These are phyloP conservation scores for Temnothorax unifasciatus DNA, from an alignment of 2,888 invertebrate genomes.

Conservation along the genomic window DNA sequence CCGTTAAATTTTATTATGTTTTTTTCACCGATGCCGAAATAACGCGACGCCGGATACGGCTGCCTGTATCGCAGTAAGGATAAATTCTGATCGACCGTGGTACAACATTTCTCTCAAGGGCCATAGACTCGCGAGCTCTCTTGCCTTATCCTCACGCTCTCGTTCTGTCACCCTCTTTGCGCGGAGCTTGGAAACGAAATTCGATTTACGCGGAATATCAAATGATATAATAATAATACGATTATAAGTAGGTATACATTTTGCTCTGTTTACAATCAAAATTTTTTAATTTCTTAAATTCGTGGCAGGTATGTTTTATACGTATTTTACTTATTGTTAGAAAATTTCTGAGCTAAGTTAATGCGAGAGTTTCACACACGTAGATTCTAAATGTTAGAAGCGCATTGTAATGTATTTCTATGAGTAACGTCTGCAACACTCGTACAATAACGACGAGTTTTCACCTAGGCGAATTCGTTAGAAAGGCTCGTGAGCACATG, in stretches of 20 bases:
- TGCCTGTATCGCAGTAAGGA: slow-evolving; percentile 57
- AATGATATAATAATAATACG: not conserved
- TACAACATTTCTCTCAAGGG: slow-evolving; percentile 61
- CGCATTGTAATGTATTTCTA: not conserved
- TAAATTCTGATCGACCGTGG: slow-evolving; percentile 69
- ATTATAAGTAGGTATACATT: not conserved
- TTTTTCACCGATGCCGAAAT: slow-evolving; percentile 70
- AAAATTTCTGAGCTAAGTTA: not conserved
- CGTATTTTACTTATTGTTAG: not conserved
- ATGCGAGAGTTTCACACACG: not conserved
- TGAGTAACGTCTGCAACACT: not conserved
- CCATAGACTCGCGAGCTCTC: slow-evolving; percentile 16
- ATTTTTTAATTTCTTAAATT: slow-evolving; percentile 1
- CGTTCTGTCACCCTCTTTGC: not conserved
- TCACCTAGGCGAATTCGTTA: slow-evolving; percentile 67
- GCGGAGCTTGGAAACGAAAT: slow-evolving; percentile 12
- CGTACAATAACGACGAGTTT: slow-evolving; percentile 18
- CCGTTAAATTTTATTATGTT: slow-evolving; percentile 84
- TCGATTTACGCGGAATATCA: not conserved
- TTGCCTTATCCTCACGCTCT: slow-evolving; percentile 24
- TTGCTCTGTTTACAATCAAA: not conserved
- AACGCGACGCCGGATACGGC: slow-evolving; percentile 67
- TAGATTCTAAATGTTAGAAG: not conserved
- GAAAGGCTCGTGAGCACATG: slow-evolving; percentile 66
- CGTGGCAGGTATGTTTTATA: not conserved